phyloP scores from a whole-genome alignment of 2,797 vertebrate genomes.

The Oreonectes daqikongensis region DNA sequence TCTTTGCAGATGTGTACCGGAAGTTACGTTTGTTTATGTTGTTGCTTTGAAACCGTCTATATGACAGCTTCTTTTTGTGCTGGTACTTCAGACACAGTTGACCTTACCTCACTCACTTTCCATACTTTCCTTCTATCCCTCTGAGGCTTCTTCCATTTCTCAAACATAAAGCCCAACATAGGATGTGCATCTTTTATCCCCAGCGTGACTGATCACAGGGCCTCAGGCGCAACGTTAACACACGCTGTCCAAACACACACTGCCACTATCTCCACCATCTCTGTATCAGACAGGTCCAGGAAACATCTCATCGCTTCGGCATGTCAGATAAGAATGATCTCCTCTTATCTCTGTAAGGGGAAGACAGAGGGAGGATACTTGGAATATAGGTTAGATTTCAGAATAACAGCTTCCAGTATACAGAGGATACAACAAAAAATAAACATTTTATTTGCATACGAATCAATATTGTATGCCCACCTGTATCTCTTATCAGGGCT shows the following conservation, averaged over 20 bases:
- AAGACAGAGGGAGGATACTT: constrained; percentile 19
- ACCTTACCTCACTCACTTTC: background rate
- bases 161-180: constrained; percentile 35
- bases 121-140: constrained; percentile 9
- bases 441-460: background rate
- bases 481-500: background rate
- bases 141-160: constrained; percentile 1
- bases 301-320: constrained; percentile 43
- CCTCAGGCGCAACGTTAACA: constrained; percentile 13
- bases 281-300: constrained; percentile 21
- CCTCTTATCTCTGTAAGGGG: constrained; percentile 17
- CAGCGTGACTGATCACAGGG: constrained; percentile 34
- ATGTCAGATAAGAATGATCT: constrained; percentile 42
- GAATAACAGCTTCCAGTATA: too few relatives aligned
- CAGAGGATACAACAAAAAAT: background rate
- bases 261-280: constrained; percentile 42
- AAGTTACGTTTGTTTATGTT: too few relatives aligned
- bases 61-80: too few relatives aligned
- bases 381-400: background rate
- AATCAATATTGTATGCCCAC: background rate
- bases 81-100: constrained; percentile 2
- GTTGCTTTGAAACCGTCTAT: too few relatives aligned
- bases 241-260: constrained; percentile 33
- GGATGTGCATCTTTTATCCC: constrained; percentile 48
- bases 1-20: too few relatives aligned